These are phyloP conservation scores for Athene noctua DNA, from an alignment of 2,113 vertebrate species.

Conservation along the genomic window DNA sequence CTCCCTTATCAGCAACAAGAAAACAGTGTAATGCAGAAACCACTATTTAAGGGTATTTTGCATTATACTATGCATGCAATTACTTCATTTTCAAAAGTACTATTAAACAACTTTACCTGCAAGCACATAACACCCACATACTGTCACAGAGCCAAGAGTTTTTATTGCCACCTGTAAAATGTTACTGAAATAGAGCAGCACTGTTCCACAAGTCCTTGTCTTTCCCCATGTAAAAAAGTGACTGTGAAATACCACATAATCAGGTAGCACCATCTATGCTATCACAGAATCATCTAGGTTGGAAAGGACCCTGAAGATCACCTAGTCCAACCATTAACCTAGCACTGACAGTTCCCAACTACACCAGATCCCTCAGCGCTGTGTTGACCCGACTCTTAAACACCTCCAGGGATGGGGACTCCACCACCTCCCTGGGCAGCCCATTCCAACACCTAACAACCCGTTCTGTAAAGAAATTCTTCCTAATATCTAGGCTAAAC, in stretches of 20 bases:
- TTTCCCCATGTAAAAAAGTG: background rate
- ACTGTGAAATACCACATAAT: background rate
- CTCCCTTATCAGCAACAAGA: background rate
- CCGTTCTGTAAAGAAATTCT: too few relatives aligned
- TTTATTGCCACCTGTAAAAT: background rate
- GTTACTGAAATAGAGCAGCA: background rate
- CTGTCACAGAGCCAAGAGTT: background rate
- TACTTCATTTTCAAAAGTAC: slow-evolving; percentile 31
- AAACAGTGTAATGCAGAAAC: background rate
- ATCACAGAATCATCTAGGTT: too few relatives aligned
- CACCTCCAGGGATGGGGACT: too few relatives aligned
- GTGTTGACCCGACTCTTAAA: too few relatives aligned
- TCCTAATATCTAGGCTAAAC: too few relatives aligned
- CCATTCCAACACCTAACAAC: too few relatives aligned
- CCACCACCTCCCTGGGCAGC: too few relatives aligned
- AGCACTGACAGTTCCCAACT: too few relatives aligned
- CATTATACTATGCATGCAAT: background rate
- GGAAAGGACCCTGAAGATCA: too few relatives aligned
- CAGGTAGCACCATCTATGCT: background rate
- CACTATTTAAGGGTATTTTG: background rate
- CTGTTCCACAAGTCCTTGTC: background rate
- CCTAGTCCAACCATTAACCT: too few relatives aligned
- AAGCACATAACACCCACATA: slow-evolving; percentile 1
- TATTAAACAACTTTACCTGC: slow-evolving; percentile 11
- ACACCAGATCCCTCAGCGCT: too few relatives aligned